Conservation (phyloP, 2,113 vertebrate species). For the Hypomesus transpacificus region DNA sequence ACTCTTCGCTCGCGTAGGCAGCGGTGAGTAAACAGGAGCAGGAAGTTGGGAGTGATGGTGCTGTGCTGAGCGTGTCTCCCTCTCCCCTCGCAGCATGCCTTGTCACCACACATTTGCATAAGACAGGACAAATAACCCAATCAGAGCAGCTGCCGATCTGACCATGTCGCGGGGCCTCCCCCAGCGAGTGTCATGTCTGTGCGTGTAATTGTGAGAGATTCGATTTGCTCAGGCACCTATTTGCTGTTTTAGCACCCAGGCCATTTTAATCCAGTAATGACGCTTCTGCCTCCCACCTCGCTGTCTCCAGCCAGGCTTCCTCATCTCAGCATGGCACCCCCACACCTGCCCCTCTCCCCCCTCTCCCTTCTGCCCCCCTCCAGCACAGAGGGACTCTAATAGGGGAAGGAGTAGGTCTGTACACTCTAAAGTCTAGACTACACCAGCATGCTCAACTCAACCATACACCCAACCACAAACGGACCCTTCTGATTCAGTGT, state of each 20-base stretch:
- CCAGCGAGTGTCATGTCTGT: conserved; percentile 86
- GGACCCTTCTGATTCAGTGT: too few species aligned
- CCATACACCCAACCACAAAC: too few species aligned
- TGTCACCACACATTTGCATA: conserved; percentile 87
- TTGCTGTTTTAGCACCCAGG: conserved; percentile 83
- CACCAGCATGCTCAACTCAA: too few species aligned
- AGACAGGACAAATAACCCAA: conserved; percentile 94
- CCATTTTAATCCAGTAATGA: conserved; percentile 37
- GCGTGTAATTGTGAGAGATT: conserved; percentile 99
- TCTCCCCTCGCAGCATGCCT: conserved; percentile 81
- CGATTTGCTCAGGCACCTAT: conserved; percentile 81
- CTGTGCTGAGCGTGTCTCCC: not conserved
- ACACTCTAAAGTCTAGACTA: too few species aligned
- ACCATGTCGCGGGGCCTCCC: conserved; percentile 82
- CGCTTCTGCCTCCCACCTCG: conserved; percentile 24
- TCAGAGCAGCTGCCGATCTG: conserved; percentile 80
- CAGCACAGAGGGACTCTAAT: too few species aligned
- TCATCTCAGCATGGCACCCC: conserved; percentile 42
- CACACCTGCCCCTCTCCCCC: conserved; percentile 47
- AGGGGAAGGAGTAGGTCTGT: too few species aligned
- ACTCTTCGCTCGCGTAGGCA: too few species aligned
- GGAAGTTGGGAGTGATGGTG: conserved; percentile 60
- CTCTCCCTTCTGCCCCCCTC: too few species aligned
- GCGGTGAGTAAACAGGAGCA: conserved; percentile 51
- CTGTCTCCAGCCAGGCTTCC: conserved; percentile 7